These are phyloP conservation scores for Onychostoma macrolepis DNA, from an alignment of 2,113 vertebrate genomes.

Conservation along the genomic window DNA sequence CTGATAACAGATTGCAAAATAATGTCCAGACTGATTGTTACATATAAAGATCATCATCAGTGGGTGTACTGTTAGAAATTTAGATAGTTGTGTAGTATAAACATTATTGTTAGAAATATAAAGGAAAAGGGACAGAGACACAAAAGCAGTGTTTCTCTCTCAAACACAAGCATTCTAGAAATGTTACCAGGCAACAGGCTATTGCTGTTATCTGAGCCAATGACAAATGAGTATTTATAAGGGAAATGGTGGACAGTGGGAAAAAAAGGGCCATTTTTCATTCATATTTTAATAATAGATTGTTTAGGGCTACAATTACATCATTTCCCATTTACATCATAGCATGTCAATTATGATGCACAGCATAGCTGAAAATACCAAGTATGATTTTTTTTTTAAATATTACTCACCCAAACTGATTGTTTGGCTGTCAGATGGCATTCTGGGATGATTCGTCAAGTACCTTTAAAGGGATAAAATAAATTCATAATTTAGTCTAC, in stretches of 20 bases:
- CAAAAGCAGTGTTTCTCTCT: constrained; percentile 20
- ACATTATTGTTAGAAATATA: constrained; percentile 36
- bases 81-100: constrained; percentile 46
- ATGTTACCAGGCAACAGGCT: constrained; percentile 79
- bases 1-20: constrained; percentile 19
- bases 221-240: constrained; percentile 28
- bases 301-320: not conserved
- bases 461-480: not conserved
- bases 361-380: not conserved
- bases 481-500: not conserved
- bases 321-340: constrained; percentile 4
- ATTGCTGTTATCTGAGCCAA: constrained; percentile 59
- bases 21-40: not conserved
- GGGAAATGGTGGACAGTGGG: constrained; percentile 11
- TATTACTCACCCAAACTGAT: constrained; percentile 8
- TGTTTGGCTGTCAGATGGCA: constrained; percentile 7
- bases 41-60: not conserved
- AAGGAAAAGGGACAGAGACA: constrained; percentile 43
- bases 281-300: not conserved
- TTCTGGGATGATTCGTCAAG: not conserved
- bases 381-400: not conserved
- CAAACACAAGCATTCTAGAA: constrained; percentile 53
- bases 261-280: not conserved
- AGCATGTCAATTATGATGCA: not conserved
- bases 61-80: constrained; percentile 29